Conservation (phyloP, 2,113 vertebrate genomes). For the Rissa tridactyla region DNA sequence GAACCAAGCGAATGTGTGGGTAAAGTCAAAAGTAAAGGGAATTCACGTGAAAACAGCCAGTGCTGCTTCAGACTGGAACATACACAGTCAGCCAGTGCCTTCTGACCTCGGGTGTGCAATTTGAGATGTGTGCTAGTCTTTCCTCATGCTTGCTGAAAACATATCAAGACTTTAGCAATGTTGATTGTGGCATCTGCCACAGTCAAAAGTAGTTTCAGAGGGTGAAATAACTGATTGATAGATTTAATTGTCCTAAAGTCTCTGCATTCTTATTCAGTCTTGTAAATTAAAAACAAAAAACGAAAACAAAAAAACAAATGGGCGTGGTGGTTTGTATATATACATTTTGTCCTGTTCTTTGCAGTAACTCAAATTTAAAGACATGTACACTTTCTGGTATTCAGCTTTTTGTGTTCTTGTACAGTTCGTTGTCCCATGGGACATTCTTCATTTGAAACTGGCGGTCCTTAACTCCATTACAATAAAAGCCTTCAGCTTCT, state of each 20-base stretch:
- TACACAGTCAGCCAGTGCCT: rapidly evolving
- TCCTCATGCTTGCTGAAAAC: background rate
- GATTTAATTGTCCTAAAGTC: background rate
- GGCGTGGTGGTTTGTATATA: background rate
- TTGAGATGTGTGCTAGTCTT: background rate
- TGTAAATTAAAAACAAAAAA: background rate
- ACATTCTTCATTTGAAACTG: background rate
- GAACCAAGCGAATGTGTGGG: background rate
- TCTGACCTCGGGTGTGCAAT: background rate
- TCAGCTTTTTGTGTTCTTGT: background rate
- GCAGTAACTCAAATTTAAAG: background rate
- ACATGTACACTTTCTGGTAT: background rate
- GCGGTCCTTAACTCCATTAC: background rate
- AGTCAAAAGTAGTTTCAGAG: background rate
- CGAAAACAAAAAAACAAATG: background rate
- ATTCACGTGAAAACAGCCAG: background rate
- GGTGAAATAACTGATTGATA: background rate
- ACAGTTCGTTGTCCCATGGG: background rate
- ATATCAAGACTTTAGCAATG: rapidly evolving
- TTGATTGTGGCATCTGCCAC: background rate
- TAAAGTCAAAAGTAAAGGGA: background rate
- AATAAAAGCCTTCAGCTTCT: background rate
- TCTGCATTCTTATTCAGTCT: background rate
- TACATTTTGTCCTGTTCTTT: background rate
- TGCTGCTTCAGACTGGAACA: background rate